A percentile compares a stretch with the other conserved stretches of the same genome.
phyloP scores from a whole-genome alignment of 2,797 vertebrate genomes.

The Loriculus beryllinus region DNA sequence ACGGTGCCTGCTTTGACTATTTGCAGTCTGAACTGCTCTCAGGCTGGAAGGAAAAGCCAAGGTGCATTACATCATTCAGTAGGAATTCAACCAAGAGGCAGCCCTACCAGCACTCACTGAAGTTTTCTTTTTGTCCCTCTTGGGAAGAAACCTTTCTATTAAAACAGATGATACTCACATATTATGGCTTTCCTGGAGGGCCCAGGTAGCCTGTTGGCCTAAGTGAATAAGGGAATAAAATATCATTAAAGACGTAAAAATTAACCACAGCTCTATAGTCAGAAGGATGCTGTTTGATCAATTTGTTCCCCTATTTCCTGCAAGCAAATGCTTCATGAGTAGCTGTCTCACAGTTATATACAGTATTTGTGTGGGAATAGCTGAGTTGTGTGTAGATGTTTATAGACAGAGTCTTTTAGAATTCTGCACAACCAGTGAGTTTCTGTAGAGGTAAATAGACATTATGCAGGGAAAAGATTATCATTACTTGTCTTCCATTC shows the following conservation, averaged over 20 bases:
- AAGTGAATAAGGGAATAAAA: not conserved
- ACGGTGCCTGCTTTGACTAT: not conserved
- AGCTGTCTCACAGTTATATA: not conserved
- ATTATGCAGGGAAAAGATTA: not conserved
- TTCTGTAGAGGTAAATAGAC: not conserved
- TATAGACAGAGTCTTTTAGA: not conserved
- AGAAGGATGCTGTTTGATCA: not conserved
- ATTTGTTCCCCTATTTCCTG: not conserved
- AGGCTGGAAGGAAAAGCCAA: not conserved
- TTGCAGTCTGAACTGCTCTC: not conserved
- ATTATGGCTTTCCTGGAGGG: not conserved
- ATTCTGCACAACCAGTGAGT: not conserved
- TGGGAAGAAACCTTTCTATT: not conserved
- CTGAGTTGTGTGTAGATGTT: not conserved
- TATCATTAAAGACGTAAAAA: not conserved
- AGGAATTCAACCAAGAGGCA: conserved; percentile 11
- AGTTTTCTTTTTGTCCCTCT: not conserved
- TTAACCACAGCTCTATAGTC: not conserved
- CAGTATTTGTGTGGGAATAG: not conserved
- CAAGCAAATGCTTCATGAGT: not conserved
- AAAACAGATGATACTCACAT: not conserved
- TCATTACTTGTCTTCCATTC: not conserved
- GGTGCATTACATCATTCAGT: not conserved
- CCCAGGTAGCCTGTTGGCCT: not conserved
- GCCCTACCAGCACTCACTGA: not conserved